phyloP scores from a whole-genome alignment of 1,140 invertebrate species.

The Camponotus floridanus region DNA sequence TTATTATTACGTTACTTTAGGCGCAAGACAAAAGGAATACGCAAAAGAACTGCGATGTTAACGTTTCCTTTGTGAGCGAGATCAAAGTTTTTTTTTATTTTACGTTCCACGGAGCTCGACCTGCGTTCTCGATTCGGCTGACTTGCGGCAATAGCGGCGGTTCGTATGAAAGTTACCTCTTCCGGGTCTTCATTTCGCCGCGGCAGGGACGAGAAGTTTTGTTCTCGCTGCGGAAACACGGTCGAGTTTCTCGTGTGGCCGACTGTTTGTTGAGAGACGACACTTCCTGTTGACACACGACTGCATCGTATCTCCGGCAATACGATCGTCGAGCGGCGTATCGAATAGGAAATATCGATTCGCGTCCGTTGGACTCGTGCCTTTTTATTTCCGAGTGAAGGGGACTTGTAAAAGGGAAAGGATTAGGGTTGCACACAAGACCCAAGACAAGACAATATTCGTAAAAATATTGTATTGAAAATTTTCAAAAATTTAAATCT shows the following conservation, averaged over 20 bases:
- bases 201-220: constrained; percentile 25
- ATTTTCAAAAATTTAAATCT: too few species aligned
- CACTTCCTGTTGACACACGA: constrained; percentile 60
- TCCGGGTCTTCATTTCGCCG: constrained; percentile 42
- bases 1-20: background rate
- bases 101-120: background rate
- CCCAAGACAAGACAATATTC: too few species aligned
- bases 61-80: background rate
- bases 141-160: constrained; percentile 34
- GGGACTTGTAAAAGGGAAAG: too few species aligned
- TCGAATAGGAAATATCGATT: constrained; percentile 44
- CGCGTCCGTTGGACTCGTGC: background rate
- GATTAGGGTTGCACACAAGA: too few species aligned
- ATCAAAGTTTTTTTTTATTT: constrained; percentile 18
- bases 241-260: constrained; percentile 42
- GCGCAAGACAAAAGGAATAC: background rate
- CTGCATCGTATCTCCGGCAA: constrained; percentile 46
- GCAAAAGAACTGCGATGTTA: background rate
- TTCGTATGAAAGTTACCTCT: constrained; percentile 45
- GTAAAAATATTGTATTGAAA: too few species aligned
- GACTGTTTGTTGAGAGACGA: constrained; percentile 52
- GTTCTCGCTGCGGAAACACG: constrained; percentile 20
- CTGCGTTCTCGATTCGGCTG: constrained; percentile 21
- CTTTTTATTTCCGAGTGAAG: constrained; percentile 13
- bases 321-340: constrained; percentile 9